These are phyloP conservation scores for Chiroxiphia lanceolata DNA, from an alignment of 2,797 vertebrate genomes.

Conservation along the genomic window DNA sequence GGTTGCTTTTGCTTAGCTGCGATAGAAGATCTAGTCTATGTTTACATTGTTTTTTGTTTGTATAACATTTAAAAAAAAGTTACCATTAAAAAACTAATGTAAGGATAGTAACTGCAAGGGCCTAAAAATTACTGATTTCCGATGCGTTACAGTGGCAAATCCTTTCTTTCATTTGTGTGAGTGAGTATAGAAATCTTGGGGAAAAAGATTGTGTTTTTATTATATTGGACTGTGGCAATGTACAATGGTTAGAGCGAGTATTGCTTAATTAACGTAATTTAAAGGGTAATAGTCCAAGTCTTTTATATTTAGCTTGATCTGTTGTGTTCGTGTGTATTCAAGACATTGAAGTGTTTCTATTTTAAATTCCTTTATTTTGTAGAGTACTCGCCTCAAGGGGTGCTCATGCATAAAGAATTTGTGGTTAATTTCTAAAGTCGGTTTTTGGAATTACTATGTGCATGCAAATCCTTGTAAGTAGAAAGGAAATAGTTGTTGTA, in stretches of 20 bases:
- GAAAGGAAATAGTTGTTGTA: background rate
- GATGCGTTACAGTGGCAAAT: background rate
- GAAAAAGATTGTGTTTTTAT: background rate
- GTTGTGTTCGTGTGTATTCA: background rate
- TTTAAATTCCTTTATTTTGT: background rate
- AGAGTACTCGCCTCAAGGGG: background rate
- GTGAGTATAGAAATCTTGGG: background rate
- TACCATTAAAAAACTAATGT: background rate
- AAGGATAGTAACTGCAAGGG: background rate
- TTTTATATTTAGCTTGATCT: background rate
- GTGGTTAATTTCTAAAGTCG: constrained; percentile 7
- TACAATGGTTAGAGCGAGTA: background rate
- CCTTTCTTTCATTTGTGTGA: background rate
- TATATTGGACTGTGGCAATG: background rate
- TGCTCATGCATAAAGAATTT: background rate
- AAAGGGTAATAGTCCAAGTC: background rate
- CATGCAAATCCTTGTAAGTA: background rate
- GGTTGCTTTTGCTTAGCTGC: background rate
- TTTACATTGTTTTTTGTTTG: background rate
- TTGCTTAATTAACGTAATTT: constrained; percentile 25
- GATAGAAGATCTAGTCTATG: background rate
- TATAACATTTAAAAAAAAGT: background rate
- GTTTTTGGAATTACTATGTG: background rate
- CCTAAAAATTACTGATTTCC: background rate
- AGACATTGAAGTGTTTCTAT: constrained; percentile 1